phyloP scores from a whole-genome alignment of 2,113 vertebrate genomes.

The Eclectus roratus region DNA sequence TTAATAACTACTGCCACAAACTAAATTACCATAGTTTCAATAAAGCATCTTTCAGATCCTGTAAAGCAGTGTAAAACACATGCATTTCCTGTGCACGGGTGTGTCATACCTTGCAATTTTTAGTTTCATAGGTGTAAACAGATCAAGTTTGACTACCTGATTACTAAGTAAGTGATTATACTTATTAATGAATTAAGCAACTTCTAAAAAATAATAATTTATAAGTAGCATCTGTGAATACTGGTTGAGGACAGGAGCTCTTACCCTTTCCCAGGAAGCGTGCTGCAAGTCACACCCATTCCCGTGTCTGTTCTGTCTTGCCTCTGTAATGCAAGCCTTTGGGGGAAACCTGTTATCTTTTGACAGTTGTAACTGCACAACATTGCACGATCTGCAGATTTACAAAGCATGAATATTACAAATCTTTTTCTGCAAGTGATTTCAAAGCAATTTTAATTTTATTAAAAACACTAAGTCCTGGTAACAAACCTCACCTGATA shows the following conservation, averaged over 20 bases:
- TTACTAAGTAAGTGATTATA: background rate
- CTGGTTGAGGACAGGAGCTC: background rate
- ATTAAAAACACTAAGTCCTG: background rate
- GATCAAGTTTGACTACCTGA: background rate
- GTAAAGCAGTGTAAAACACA: background rate
- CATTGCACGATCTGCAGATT: fast-evolving
- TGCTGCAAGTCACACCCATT: background rate
- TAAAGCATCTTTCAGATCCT: background rate
- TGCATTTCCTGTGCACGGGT: background rate
- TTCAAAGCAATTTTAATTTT: background rate
- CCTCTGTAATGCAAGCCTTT: background rate
- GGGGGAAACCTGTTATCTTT: background rate
- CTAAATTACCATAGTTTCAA: background rate
- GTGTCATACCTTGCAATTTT: background rate
- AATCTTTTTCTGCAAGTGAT: background rate
- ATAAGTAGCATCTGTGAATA: background rate
- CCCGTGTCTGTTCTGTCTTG: background rate
- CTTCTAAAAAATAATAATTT: background rate
- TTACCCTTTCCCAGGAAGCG: background rate
- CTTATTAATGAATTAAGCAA: conserved; percentile 32
- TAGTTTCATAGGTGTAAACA: conserved; percentile 10
- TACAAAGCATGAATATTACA: background rate
- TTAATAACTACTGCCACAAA: background rate
- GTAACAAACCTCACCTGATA: background rate
- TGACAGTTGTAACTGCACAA: background rate